Conservation (phyloP, 2,113 vertebrate genomes). For the Anoura caudifer region DNA sequence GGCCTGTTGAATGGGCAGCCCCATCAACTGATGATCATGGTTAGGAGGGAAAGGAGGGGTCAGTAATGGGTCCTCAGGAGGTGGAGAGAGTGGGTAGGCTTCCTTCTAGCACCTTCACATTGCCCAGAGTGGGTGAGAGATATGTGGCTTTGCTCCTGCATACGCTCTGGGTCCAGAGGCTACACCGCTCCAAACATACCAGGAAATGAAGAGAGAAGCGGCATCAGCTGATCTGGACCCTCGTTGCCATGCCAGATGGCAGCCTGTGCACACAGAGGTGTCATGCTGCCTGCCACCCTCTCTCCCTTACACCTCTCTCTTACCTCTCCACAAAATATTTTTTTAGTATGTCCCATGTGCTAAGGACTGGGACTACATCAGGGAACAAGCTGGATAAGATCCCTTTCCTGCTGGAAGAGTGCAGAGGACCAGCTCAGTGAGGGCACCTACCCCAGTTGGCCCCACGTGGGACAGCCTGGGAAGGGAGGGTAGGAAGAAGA, state of each 20-base stretch:
- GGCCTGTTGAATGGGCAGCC: neutral
- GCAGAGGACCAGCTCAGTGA: neutral
- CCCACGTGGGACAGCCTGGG: neutral
- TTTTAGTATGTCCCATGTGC: neutral
- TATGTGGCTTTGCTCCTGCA: accelerated
- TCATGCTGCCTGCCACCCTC: neutral
- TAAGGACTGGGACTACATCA: neutral
- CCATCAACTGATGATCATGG: accelerated
- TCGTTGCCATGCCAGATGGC: accelerated
- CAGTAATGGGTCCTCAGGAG: neutral
- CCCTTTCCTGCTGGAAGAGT: neutral
- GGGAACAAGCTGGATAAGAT: neutral
- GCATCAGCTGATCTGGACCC: neutral
- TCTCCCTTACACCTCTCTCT: neutral
- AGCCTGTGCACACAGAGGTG: neutral
- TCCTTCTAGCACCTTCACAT: neutral
- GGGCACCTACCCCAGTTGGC: neutral
- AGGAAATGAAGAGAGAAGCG: neutral
- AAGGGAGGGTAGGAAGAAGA: neutral
- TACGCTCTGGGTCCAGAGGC: neutral
- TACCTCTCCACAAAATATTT: neutral
- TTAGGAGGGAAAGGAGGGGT: neutral
- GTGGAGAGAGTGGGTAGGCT: neutral
- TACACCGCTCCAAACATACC: accelerated
- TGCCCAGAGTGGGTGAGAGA: neutral